Conservation (phyloP, 2,888 invertebrate species). For the Abrostola tripartita region DNA sequence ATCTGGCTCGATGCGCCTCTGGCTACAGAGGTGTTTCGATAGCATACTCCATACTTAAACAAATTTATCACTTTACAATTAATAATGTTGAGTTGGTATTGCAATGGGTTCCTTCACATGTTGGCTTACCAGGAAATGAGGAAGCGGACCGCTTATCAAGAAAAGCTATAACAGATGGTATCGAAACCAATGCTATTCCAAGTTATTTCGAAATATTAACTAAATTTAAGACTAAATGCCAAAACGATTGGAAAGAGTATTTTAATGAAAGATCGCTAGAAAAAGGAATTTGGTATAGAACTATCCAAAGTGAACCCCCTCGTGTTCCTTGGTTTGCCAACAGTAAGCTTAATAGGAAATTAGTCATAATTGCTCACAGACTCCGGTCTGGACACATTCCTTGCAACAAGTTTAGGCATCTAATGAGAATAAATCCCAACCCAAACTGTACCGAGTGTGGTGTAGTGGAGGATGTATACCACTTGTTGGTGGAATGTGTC, state of each 20-base stretch:
- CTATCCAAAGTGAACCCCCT: too few species aligned
- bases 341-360: too few species aligned
- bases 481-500: too few species aligned
- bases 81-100: neutral
- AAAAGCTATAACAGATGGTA: neutral
- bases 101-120: slow-evolving; percentile 2
- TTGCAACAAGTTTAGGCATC: too few species aligned
- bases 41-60: neutral
- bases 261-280: neutral
- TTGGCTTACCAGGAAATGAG: neutral
- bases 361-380: too few species aligned
- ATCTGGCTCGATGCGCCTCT: slow-evolving; percentile 7
- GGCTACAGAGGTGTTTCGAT: neutral
- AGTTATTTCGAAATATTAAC: neutral
- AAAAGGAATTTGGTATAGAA: too few species aligned
- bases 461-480: too few species aligned
- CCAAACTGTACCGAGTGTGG: too few species aligned
- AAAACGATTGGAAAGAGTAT: slow-evolving; percentile 1
- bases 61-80: neutral
- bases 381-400: too few species aligned
- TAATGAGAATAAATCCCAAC: too few species aligned
- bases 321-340: too few species aligned
- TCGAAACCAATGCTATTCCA: neutral
- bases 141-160: neutral
- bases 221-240: slow-evolving; percentile 1